Evolutionary conservation across 2,888 invertebrate genomes (phyloP), one percentile per base, ranked within the genome.

Genomic region (Drosophila mercatorum): DNA sequence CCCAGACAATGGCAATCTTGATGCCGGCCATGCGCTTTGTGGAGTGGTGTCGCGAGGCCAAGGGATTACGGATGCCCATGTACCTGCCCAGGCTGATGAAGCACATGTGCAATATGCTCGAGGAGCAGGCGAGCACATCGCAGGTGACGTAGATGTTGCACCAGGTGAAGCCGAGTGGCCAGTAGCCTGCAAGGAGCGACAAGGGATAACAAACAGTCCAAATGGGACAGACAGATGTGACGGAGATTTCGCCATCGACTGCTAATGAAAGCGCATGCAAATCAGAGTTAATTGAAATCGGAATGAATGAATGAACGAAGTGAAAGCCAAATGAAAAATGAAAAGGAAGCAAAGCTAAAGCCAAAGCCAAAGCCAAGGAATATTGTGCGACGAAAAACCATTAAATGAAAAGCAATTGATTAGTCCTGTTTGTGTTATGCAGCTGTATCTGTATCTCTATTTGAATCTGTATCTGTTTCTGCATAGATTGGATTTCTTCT

Each of bases 21-120:
- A 98, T 95, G 64, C 96, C 95, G 14, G 97, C 96, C 78, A 97
- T 94, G 51, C 96, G 94, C 90, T 96, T 97, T 5, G 97, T 97
- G 64, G 96, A 96, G 89, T 96, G 96, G 91, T 97, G 96, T 5
- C 97, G 94, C 55, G 97, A 97, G 90, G 96, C 96, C 91, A 98
- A 93, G 0, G 98, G 98, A 92, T 97, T 97, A 59, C 97, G 94
- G 90, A 97, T 97, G 69, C 97, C 98, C 85, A 98, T 93, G 93
- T 97, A 98, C 76, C 98, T 94, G 80, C 97, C 97, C 69, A 97
- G 93, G 59, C 97, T 96, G 86, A 97, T 97, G 92, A 96, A 97
- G 90, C 98, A 98, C 95, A 98, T 96, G 94, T 98, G 98, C 94
- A 98, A 96, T 91, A 98, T 98, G 92, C 97, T 97, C 7, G 98